Percentiles rank a stretch among this genome's conserved stretches.
Evolutionary conservation across 2,113 vertebrate genomes (phyloP).

Genomic region (Desmodus rotundus): DNA sequence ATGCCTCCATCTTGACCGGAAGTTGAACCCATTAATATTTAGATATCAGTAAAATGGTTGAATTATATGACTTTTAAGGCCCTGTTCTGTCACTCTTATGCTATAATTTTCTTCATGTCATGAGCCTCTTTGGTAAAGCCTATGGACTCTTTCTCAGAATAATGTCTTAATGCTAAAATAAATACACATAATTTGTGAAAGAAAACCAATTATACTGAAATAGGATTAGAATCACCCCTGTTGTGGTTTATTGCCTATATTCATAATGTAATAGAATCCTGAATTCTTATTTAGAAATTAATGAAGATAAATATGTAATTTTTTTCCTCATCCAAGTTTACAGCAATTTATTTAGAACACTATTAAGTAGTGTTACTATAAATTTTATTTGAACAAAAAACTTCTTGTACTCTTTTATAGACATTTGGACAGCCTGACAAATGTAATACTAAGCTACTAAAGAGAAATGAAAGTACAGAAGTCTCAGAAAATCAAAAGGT

Average conservation of each 20-base stretch:
- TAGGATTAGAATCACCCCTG: background rate
- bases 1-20: too few relatives aligned
- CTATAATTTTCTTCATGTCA: background rate
- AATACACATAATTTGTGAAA: background rate
- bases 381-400: conserved; percentile 40
- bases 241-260: background rate
- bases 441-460: conserved; percentile 80
- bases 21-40: background rate
- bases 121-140: background rate
- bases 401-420: conserved; percentile 72
- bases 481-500: conserved; percentile 68
- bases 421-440: conserved; percentile 75
- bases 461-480: conserved; percentile 79
- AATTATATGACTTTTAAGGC: background rate
- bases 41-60: background rate
- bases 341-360: conserved; percentile 21
- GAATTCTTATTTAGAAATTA: conserved; percentile 19
- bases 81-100: background rate
- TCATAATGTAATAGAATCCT: conserved; percentile 19
- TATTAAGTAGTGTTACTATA: background rate
- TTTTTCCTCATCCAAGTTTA: background rate
- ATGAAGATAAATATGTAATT: background rate
- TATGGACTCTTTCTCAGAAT: background rate
- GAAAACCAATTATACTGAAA: conserved; percentile 1
- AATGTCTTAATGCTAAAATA: conserved; percentile 2